Base-by-base conservation (phyloP, 2,888 invertebrate genomes). In the Seira ritae region DNA sequence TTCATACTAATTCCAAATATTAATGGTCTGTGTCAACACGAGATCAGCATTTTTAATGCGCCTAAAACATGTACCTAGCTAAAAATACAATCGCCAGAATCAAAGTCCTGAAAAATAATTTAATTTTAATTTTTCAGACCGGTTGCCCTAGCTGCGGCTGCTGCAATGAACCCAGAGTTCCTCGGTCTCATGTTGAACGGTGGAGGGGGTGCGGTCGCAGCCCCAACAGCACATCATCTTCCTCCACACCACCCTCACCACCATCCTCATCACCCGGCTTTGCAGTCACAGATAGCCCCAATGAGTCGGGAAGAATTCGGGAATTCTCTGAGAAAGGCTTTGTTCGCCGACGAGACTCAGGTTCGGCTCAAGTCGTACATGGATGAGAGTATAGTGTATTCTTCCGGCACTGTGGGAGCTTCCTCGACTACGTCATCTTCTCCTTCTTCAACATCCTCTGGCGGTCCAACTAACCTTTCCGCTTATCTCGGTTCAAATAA, bases 261-360 rank as follows among this genome's bases (percentile, higher is more conserved):
- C 60, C 80, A 68, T n/a, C 42, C 4, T 12, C 42, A 42, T 12
- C 42, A 42, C 12, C 42, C 42, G 4, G 4, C 42, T 12, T 8
- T 42, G 42, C 81, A 81, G 12, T 42, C 37, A 42, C 81, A 81
- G n/a, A 42, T 81, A 31, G 65, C 76, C 76, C 81, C 81, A 67
- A 37, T 74, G 22, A 75, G 75, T 66, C 71, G 71, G 0, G 81
- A 76, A 55, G 81, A 81, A 8, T 76, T 81, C n/a, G 81, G 76
- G 60, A 62, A 31, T 12, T 62, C 80, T 10, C 55, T 81, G 19
- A 62, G 67, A 22, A 75, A 67, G 65, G 76, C 76, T 6, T 20
- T 67, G n/a, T 65, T 74, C 22, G 81, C 62, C 4, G 81, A 81
- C 20, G 42, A 42, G 42, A 12, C 42, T 42, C 42, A 42, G 12